Base-by-base conservation (phyloP, 2,888 invertebrate genomes). In the Drosophila fungiperda region DNA sequence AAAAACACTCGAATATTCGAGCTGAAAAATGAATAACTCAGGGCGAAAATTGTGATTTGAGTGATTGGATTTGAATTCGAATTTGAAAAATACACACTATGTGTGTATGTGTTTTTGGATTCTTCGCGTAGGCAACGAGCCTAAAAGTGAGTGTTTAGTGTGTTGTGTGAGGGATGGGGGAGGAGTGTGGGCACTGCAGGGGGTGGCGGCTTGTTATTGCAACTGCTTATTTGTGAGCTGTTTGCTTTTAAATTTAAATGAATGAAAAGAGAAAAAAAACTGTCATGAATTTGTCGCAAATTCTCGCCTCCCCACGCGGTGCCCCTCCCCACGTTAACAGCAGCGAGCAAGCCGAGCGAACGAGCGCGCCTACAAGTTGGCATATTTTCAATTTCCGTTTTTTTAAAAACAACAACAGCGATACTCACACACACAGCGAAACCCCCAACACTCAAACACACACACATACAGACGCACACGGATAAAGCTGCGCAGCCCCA, bases 321-420 rank as follows among this genome's bases (percentile, higher is more conserved):
- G 17, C 35, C 11, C 61, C 32, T 57, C 20, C 54, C n/a, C 26
- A 12, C 54, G 11, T 45, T 45, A 15, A 45, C 36, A 23, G 33
- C 33, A 82, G 62, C 71, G 77, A 64, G 73, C 76, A 65, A 66
- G 80, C 67, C 80, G 80, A 81, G 53, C 80, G 61, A 82, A 66
- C 80, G 82, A 82, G 79, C 89, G 92, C 92, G 92, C 92, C 92
- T 91, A 91, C 91, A 92, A 91, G 91, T 92, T 91, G 91, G 92
- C 91, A 92, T 91, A 91, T 91, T 92, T 91, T 91, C 91, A 92
- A 91, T 92, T 92, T 91, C 91, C 92, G 92, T 92, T 92, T 89
- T 87, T 84, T 80, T 59, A 52, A 40, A 72, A 77, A 76, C 78
- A 83, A 59, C 73, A 63, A 52, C 73, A 78, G 55, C 62, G 59